A percentile compares a stretch with the other conserved stretches of the same genome.
These are phyloP conservation scores for Lagodon rhomboides DNA, from an alignment of 2,797 vertebrate genomes.

Conservation along the genomic window DNA sequence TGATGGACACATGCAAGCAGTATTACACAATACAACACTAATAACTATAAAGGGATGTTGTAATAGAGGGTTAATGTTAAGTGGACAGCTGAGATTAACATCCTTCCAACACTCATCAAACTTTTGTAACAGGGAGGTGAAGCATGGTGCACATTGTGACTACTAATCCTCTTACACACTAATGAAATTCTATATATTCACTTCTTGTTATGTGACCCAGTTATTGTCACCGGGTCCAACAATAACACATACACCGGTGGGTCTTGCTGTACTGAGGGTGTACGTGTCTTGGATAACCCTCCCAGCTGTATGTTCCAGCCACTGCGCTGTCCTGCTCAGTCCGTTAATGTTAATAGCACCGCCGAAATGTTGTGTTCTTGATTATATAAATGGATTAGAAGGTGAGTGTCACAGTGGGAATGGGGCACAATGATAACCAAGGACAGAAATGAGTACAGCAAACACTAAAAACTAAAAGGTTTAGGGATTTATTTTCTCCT, in stretches of 20 bases:
- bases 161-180: constrained; percentile 11
- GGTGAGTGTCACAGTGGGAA: background rate
- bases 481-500: background rate
- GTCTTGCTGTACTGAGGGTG: constrained; percentile 37
- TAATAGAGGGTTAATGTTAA: constrained; percentile 5
- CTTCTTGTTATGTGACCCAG: constrained; percentile 16
- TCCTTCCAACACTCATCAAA: background rate
- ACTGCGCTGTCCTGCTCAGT: constrained; percentile 37
- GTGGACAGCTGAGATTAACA: background rate
- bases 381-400: constrained; percentile 27
- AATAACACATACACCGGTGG: constrained; percentile 22
- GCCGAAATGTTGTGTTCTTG: constrained; percentile 46
- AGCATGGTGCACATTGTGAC: background rate
- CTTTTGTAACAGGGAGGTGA: constrained; percentile 11
- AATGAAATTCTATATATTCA: background rate
- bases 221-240: constrained; percentile 32
- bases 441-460: background rate
- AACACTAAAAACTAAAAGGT: background rate
- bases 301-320: constrained; percentile 52
- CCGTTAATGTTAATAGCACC: constrained; percentile 28
- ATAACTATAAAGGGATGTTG: too few species aligned
- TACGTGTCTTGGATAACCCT: constrained; percentile 48
- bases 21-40: background rate
- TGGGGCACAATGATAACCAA: constrained; percentile 6
- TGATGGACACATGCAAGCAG: background rate